Evolutionary conservation across 2,888 invertebrate genomes (phyloP).

Genomic region (Schizotus pectinicornis): DNA sequence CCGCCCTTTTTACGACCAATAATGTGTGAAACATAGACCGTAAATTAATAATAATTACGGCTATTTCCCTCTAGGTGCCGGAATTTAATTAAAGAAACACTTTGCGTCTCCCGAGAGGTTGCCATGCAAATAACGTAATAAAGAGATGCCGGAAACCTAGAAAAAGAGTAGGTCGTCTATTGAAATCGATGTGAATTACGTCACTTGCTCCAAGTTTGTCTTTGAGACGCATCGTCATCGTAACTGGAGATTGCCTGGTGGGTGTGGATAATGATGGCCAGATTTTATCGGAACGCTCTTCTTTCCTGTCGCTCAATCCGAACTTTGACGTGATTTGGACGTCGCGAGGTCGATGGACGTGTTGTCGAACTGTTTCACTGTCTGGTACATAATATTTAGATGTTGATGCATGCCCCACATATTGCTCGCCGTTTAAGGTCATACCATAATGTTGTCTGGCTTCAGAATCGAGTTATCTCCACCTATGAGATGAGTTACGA

Average conservation of each 20-base stretch:
- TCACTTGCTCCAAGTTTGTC: not conserved
- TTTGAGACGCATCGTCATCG: not conserved
- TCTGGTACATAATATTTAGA: not conserved
- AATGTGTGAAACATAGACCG: too few species aligned
- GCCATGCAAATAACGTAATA: too few species aligned
- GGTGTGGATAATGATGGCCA: constrained; percentile 4
- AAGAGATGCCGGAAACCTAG: too few species aligned
- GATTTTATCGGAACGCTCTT: constrained; percentile 4
- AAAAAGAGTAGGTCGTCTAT: too few species aligned
- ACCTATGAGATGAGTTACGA: too few species aligned
- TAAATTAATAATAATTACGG: too few species aligned
- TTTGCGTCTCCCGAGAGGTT: too few species aligned
- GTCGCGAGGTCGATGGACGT: not conserved
- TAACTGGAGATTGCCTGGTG: not conserved
- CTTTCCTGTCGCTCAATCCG: constrained; percentile 2
- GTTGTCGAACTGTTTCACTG: not conserved
- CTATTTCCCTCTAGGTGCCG: too few species aligned
- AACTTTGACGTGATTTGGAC: not conserved
- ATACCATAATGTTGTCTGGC: not conserved
- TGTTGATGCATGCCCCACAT: not conserved
- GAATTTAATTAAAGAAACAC: too few species aligned
- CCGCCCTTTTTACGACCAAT: too few species aligned
- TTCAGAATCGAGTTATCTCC: too few species aligned
- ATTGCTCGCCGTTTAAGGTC: constrained; percentile 1
- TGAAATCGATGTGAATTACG: not conserved